A percentile compares a stretch with the other conserved stretches of the same genome.
These are phyloP conservation scores for Cydia amplana DNA, from an alignment of 1,140 invertebrate species.

Conservation along the genomic window DNA sequence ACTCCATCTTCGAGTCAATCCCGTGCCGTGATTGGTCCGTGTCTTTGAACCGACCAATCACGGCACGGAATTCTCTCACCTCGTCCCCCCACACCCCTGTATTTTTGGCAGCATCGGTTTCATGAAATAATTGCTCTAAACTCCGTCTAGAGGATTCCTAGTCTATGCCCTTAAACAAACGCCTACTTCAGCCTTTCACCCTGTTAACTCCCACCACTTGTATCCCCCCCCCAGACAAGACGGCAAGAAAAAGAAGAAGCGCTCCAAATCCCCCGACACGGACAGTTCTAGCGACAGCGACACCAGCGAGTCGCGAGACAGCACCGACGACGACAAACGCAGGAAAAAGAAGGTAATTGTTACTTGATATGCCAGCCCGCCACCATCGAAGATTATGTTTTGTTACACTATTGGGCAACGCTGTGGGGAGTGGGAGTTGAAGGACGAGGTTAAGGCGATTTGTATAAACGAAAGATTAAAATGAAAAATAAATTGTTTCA, in stretches of 20 bases:
- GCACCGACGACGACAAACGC: conserved; percentile 77
- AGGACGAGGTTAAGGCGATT: background rate
- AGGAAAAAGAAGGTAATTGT: conserved; percentile 81
- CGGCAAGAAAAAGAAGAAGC: conserved; percentile 80
- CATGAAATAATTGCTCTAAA: too few relatives aligned
- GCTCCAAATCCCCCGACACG: conserved; percentile 76
- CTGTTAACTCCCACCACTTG: background rate
- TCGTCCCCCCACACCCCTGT: too few relatives aligned
- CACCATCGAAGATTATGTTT: conserved; percentile 20
- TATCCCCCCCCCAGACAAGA: conserved; percentile 55
- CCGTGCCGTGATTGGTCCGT: too few relatives aligned
- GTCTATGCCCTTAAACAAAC: too few relatives aligned
- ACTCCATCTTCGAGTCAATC: too few relatives aligned
- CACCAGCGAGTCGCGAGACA: conserved; percentile 59
- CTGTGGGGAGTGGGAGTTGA: background rate
- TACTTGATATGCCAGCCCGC: conserved; percentile 5
- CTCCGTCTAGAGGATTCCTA: too few relatives aligned
- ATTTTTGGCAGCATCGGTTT: too few relatives aligned
- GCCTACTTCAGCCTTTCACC: too few relatives aligned
- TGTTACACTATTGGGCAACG: background rate
- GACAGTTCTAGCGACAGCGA: conserved; percentile 75
- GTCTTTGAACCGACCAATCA: too few relatives aligned
- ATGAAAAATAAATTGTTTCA: too few relatives aligned
- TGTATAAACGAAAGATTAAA: too few relatives aligned
- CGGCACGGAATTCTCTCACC: too few relatives aligned